Evolutionary conservation across 2,113 vertebrate species (phyloP).

Genomic region (Chrysemys picta): DNA sequence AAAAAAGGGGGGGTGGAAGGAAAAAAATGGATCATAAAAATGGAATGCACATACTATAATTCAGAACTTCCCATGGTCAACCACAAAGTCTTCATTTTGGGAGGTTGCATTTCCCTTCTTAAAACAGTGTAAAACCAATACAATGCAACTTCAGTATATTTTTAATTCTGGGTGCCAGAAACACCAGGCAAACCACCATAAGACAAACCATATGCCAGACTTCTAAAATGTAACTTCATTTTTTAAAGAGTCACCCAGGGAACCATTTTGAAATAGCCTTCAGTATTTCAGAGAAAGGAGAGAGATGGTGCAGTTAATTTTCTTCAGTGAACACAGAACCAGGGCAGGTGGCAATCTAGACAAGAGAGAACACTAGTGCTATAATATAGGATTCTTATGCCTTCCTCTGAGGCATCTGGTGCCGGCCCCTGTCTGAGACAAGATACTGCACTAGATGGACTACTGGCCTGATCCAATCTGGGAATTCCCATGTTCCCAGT

Average conservation of each 20-base stretch:
- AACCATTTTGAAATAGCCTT: not conserved
- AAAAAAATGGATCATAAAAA: not conserved
- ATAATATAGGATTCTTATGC: not conserved
- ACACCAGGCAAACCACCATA: not conserved
- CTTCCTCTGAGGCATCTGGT: not conserved
- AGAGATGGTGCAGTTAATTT: not conserved
- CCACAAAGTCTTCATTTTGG: not conserved
- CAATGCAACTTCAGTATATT: not conserved
- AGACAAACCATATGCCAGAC: not conserved
- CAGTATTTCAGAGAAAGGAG: not conserved
- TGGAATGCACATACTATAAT: not conserved
- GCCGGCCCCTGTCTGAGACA: not conserved
- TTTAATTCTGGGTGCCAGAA: not conserved
- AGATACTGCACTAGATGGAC: not conserved
- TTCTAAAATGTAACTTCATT: not conserved
- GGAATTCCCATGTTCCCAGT: not conserved
- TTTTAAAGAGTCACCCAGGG: not conserved
- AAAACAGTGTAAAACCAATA: not conserved
- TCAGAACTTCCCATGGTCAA: not conserved
- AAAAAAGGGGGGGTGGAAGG: not conserved
- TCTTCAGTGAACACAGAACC: not conserved
- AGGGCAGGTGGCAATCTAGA: not conserved
- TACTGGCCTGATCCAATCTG: not conserved
- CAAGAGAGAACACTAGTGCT: not conserved
- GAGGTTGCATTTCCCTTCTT: not conserved